Evolutionary conservation across 2,113 vertebrate genomes (phyloP), one percentile per base, ranked within the genome.

Genomic region (Elgaria multicarinata): DNA sequence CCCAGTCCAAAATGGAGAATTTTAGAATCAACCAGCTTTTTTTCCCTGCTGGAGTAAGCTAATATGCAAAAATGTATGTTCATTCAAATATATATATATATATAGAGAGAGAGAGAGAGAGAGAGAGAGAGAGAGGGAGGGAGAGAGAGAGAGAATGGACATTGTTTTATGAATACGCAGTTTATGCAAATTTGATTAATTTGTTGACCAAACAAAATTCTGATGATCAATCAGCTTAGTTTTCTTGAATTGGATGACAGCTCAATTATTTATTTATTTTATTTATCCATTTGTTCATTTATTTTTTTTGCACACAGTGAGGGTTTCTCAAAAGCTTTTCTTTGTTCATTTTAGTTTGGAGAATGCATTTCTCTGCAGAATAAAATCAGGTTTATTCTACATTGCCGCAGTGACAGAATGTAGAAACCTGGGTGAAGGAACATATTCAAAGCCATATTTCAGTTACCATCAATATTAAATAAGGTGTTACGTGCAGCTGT

Each of bases 401-500:
- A 86, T n/a, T 18, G 87, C 88, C 53, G 28, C 84, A 92, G 74
- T 86, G 58, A 89, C 69, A 91, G 24, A 93, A 89, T 22, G 84
- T 87, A 94, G 90, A 64, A 93, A 94, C 89, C 91, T 95, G 78
- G 69, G 93, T 83, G 86, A 94, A 91, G 55, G 79, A 92, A 84
- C 82, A 90, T 86, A 77, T 76, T 91, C 76, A 91, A 93, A 95
- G 90, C 88, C 89, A 86, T 92, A 94, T 92, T 95, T 95, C 95
- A 91, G 88, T 92, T 94, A 92, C 8, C 91, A 94, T 93, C 90
- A 93, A 80, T 93, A 95, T 94, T 95, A 94, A 94, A 94, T 80
- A 92, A 87, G 91, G 72, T 87, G 91, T 95, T 95, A 92, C 86
- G 90, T 94, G 94, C 94, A 96, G 94, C 93, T 96, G 94, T 95